Evolutionary conservation across 1,140 invertebrate genomes (phyloP), one percentile per base, ranked within the genome.

Genomic region (Lepidurus arcticus): DNA sequence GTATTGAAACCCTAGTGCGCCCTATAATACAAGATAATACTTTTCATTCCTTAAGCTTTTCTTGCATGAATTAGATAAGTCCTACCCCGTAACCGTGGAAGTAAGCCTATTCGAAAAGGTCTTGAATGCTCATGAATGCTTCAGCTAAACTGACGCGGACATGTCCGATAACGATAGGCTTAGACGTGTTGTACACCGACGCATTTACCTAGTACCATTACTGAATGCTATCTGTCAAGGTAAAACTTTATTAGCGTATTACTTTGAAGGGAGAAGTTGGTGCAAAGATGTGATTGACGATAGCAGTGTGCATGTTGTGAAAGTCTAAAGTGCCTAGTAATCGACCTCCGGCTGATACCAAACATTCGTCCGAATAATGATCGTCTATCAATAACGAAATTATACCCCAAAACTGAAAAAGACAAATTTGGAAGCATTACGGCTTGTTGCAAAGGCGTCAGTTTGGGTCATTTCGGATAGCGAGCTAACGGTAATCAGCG

Each of bases 351-450:
- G 84, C 84, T 24, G 82, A 82, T 26, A 81, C 78, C 8, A 86
- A 81, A 76, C 85, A 86, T 1, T 78, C 79, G 80, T 86, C 84
- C 13, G 82, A 83, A 81, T 85, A 86, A 78, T 84, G 82, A 79
- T 87, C 85, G 75, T 73, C 81, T 82, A 53, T 44, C 9, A 81
- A 78, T 76, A 26, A 6, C 1, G 34, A 42, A 43, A 45, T 5
- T 24, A 47, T 44, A 42, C 24, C 10, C 44, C 3, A 16, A 77
- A 65, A 34, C 45, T 44, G 34, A 11, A 65, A n/a, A 16, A n/a
- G 44, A 1, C 21, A 65, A n/a, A 0, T 78, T 79, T 44, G 10
- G 9, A 13, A 16, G 1, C 13, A 53, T 80, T 76, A 79, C 83
- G 80, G 34, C 82, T 83, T 42, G 83, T 84, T 1, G 73, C 73